Conservation (phyloP, 1,140 invertebrate genomes). For the Gryon sp. region DNA sequence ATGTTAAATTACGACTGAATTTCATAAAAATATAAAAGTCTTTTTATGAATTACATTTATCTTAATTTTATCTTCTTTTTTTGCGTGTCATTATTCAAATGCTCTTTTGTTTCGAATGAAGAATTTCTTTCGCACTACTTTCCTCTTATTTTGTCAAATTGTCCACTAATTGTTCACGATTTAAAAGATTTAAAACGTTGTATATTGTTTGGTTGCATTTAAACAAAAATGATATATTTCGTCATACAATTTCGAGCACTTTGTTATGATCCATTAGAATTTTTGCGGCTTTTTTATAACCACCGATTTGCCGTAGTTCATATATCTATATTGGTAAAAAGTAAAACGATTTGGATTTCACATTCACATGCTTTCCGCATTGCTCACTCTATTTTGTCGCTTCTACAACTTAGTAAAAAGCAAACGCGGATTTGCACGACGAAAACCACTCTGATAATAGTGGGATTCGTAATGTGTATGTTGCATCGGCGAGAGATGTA, state of each 20-base stretch:
- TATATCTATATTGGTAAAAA: slow-evolving; percentile 26
- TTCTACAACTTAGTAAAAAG: slow-evolving; percentile 43
- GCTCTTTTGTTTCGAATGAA: slow-evolving; percentile 22
- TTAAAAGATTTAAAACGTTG: no score
- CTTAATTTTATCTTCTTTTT: no score
- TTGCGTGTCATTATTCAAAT: no score
- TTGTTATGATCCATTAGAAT: slow-evolving; percentile 40
- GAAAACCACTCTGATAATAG: slow-evolving; percentile 51
- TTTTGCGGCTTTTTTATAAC: background rate
- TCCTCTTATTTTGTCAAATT: background rate
- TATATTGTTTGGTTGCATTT: no score
- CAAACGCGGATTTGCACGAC: slow-evolving; percentile 42
- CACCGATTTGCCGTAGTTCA: background rate
- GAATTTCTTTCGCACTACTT: background rate
- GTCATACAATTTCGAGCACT: slow-evolving; percentile 22
- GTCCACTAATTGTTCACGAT: slow-evolving; percentile 5
- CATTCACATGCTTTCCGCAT: slow-evolving; percentile 28
- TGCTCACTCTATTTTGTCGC: slow-evolving; percentile 42
- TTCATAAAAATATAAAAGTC: slow-evolving; percentile 54
- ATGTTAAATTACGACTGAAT: slow-evolving; percentile 14
- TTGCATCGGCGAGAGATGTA: slow-evolving; percentile 39
- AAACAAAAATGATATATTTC: slow-evolving; percentile 19
- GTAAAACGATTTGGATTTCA: slow-evolving; percentile 29
- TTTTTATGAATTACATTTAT: slow-evolving; percentile 32
- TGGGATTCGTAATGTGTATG: slow-evolving; percentile 66